These are phyloP conservation scores for Notodromas monacha DNA, from an alignment of 2,888 invertebrate genomes.

Conservation along the genomic window DNA sequence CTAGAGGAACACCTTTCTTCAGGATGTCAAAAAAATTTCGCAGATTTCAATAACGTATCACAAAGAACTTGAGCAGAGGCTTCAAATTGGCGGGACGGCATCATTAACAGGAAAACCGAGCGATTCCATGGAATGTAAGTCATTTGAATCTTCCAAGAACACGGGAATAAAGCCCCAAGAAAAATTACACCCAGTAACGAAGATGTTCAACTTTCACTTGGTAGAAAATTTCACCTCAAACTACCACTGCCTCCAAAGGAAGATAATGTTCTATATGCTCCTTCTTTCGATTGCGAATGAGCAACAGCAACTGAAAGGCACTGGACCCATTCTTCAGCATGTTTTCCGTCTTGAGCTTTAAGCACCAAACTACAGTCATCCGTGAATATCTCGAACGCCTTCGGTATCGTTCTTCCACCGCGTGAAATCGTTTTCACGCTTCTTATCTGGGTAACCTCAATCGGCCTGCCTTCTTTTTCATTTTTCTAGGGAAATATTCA, in stretches of 20 bases:
- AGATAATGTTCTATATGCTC: slow-evolving; percentile 7
- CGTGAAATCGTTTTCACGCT: slow-evolving; percentile 74
- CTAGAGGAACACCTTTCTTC: too few relatives aligned
- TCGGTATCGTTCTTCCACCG: slow-evolving; percentile 53
- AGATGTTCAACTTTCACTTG: too few relatives aligned
- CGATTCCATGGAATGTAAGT: too few relatives aligned
- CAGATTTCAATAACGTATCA: too few relatives aligned
- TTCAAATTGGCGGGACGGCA: too few relatives aligned
- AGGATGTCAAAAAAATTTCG: too few relatives aligned
- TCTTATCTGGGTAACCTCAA: slow-evolving; percentile 69
- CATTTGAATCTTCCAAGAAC: too few relatives aligned
- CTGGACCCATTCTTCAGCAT: slow-evolving; percentile 85
- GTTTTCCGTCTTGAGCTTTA: slow-evolving; percentile 72
- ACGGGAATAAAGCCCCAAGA: too few relatives aligned
- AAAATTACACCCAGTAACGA: too few relatives aligned
- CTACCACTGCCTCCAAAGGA: slow-evolving; percentile 1
- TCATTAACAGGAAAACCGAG: too few relatives aligned
- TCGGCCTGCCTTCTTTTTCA: slow-evolving; percentile 23
- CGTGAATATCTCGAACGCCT: slow-evolving; percentile 86
- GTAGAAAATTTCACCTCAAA: neutral
- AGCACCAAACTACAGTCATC: slow-evolving; percentile 56
- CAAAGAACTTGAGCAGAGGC: too few relatives aligned
- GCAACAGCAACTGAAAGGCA: slow-evolving; percentile 73
- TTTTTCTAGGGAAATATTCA: neutral
- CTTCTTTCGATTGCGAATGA: slow-evolving; percentile 30